Evolutionary conservation across 2,113 vertebrate species (phyloP), one percentile per base, ranked within the genome.

Genomic region (Spheniscus mendiculus): DNA sequence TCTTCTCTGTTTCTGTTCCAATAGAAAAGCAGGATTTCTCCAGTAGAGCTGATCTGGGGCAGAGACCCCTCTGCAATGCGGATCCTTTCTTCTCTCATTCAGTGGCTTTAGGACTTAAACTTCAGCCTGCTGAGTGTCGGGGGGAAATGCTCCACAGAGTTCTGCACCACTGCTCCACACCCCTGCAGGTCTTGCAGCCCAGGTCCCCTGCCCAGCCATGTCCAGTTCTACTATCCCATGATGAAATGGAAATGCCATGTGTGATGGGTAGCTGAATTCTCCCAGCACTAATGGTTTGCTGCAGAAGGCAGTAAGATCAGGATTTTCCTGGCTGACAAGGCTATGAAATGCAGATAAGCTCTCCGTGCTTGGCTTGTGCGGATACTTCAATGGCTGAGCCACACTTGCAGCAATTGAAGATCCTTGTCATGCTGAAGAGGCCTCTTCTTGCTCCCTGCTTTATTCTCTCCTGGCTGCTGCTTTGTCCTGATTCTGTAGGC

Each of bases 341-440:
- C 49, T 74, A 59, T 3, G 1, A 40, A 45, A 7, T 63, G 49
- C 52, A 45, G n/a, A 16, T 52, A 23, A 52, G 42, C 30, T 70
- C n/a, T 52, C 21, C 7, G 3, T 4, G 1, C 21, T 34, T 36
- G 27, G n/a, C 25, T 76, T 29, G 10, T n/a, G 36, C 3, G 6
- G 72, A 20, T 22, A 6, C 9, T 20, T n/a, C n/a, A 29, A 1
- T 30, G n/a, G 32, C 67, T 44, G 30, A 87, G 49, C 87, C 59
- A 26, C 0, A 0, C 32, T 59, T n/a, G 10, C 2, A 65, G 56
- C 61, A 25, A 26, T 8, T 2, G 3, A 34, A 91, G 52, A 23
- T 45, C 65, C 61, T 52, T 30, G 65, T 62, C 25, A 5, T 40
- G 62, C 53, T 63, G 55, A 70, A 81, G 78, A 69, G 23, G 56